Base-by-base conservation (phyloP, 1,140 invertebrate species). In the Colletes latitarsis region DNA sequence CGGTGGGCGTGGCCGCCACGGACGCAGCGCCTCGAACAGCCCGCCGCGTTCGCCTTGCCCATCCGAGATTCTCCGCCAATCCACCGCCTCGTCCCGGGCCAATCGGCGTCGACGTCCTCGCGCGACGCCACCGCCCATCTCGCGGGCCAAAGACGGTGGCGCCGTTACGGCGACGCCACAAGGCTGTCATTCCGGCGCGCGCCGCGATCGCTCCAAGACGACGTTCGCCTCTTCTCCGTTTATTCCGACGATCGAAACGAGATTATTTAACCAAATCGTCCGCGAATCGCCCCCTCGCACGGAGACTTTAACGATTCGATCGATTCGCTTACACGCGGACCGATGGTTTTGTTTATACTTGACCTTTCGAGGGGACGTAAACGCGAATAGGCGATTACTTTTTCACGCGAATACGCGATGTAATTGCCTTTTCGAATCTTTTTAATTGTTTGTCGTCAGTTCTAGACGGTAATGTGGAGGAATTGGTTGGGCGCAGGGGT, bases 131-230 rank as follows among this genome's bases (percentile, higher is more conserved):
- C 86, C 89, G 86, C 89, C 88, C 84, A 85, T 21, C 12, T 49
- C 15, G 9, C 46, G 52, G 64, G 19, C 63, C 76, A 83, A 85
- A 77, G 89, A 89, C 84, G 72, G 92, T 93, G 92, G 92, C 92
- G 92, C 92, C 89, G 62, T 86, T 60, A 79, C 87, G 89, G 85
- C 62, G 19, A 69, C 30, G 55, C 63, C 41, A 68, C 43, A 88
- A 92, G 90, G 83, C 88, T 91, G 19, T 89, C 88, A 92, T 88
- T 92, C 67, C 90, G 92, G 88, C 88, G 68, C 43, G 62, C 67
- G 92, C 91, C 91, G 91, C 52, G 67, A 55, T 46, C 64, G 53
- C 72, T 86, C 4, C 14, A 77, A 76, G 84, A 49, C 53, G 81
- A n/a, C 43, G 15, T 72, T 57, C 15, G 69, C 53, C 21, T 49